Conservation (phyloP, 2,113 vertebrate genomes). For the Etheostoma spectabile region DNA sequence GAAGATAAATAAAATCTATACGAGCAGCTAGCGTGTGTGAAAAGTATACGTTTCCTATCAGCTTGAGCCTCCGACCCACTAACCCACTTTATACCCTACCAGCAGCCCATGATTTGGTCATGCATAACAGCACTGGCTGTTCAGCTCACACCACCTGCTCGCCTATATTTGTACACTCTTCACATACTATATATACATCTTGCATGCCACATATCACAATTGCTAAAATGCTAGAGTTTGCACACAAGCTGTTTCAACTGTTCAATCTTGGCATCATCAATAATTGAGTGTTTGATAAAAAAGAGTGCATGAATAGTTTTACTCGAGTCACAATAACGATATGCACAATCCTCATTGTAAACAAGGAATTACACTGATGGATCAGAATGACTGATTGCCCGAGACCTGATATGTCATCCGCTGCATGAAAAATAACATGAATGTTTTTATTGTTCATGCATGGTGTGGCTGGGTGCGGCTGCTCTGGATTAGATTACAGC, state of each 20-base stretch:
- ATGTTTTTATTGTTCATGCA: slow-evolving; percentile 47
- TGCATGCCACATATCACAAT: slow-evolving; percentile 44
- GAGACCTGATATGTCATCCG: slow-evolving; percentile 5
- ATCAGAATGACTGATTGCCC: slow-evolving; percentile 29
- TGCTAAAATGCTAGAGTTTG: slow-evolving; percentile 9
- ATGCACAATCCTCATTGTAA: background rate
- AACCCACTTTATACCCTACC: slow-evolving; percentile 53
- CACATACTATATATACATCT: slow-evolving; percentile 36
- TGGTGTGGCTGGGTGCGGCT: slow-evolving; percentile 42
- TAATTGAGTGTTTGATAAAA: slow-evolving; percentile 11
- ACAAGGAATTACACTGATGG: slow-evolving; percentile 5
- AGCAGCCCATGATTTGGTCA: slow-evolving; percentile 22
- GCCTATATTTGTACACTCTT: slow-evolving; percentile 53
- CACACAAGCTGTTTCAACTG: slow-evolving; percentile 36
- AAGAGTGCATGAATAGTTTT: slow-evolving; percentile 6
- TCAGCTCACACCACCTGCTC: slow-evolving; percentile 62
- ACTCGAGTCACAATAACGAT: background rate
- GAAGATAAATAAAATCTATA: slow-evolving; percentile 42
- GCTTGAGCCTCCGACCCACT: slow-evolving; percentile 54
- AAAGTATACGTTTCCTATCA: slow-evolving; percentile 43
- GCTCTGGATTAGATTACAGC: slow-evolving; percentile 57
- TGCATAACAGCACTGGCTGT: slow-evolving; percentile 45
- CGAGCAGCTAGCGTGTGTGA: slow-evolving; percentile 20
- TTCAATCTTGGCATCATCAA: slow-evolving; percentile 33
- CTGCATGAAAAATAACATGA: slow-evolving; percentile 36